Base-by-base conservation (phyloP, 1,140 invertebrate species). In the Arion vulgaris region DNA sequence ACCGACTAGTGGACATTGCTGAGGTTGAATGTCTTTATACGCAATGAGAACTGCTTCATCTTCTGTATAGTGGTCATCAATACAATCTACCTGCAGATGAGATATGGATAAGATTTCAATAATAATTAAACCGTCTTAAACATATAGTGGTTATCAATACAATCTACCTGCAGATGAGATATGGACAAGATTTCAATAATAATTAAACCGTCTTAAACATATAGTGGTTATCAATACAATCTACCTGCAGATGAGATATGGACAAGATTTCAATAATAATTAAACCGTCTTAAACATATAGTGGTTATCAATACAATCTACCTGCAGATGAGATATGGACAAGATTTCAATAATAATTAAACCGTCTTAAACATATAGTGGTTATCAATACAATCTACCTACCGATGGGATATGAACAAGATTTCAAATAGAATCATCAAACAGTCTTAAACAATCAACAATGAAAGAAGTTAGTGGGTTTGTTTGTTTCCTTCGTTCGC, bases 1-100 rank as follows among this genome's bases (percentile, higher is more conserved):
- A 34, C 74, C 74, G 13, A 49, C 17, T 2, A 76, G n/a, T 76
- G 74, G 74, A 34, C 74, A 76, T 2, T 49, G 41, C 26, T 28
- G 7, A 15, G 41, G 41, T 7, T 19, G 28, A 53, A 51, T 36
- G 23, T 49, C 39, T 28, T 7, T 19, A n/a, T 5, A n/a, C 0
- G 74, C 74, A 9, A 76, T 17, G 0, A 49, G 32, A n/a, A 76
- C 32, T 23, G 45, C 39, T n/a, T 49, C 45, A 57, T 76, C 74
- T 53, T 76, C 74, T 45, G 9, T 76, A 23, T 76, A 76, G 32
- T 7, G 15, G 32, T 76, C 74, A 13, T 49, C 34, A 36, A 53
- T 45, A 53, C 74, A 76, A 49, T 76, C 41, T 11, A 76, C 74
- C 74, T 76, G 49, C 4, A 57, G 17, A 5, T 2, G 26, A 19